Conservation (phyloP, 2,113 vertebrate genomes). For the Cariama cristata region DNA sequence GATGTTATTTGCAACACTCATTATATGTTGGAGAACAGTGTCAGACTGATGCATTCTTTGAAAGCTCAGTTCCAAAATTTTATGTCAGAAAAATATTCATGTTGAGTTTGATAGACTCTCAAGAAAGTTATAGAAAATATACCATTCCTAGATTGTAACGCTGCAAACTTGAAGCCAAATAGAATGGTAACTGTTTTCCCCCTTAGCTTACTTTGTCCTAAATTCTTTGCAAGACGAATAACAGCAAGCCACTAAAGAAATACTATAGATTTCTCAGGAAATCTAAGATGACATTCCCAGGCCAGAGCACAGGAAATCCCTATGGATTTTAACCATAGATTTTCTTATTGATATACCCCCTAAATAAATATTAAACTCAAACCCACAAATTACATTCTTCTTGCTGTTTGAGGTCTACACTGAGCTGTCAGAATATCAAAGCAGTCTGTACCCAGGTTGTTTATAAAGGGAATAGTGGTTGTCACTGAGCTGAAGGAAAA, state of each 20-base stretch:
- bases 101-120: background rate
- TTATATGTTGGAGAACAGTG: background rate
- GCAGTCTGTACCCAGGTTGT: background rate
- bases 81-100: background rate
- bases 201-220: background rate
- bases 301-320: slow-evolving; percentile 32
- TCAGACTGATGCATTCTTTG: background rate
- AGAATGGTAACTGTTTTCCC: background rate
- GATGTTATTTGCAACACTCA: background rate
- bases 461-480: background rate
- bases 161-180: background rate
- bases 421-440: background rate
- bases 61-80: background rate
- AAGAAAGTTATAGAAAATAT: background rate
- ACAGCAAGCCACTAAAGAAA: background rate
- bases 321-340: background rate
- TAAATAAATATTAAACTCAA: slow-evolving; percentile 35
- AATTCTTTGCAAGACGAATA: background rate
- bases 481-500: background rate
- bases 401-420: background rate
- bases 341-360: background rate
- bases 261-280: background rate
- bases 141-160: background rate
- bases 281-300: background rate
- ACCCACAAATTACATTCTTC: background rate